These are phyloP conservation scores for Scaptomyza hsui DNA, from an alignment of 1,140 invertebrate genomes.

Conservation along the genomic window DNA sequence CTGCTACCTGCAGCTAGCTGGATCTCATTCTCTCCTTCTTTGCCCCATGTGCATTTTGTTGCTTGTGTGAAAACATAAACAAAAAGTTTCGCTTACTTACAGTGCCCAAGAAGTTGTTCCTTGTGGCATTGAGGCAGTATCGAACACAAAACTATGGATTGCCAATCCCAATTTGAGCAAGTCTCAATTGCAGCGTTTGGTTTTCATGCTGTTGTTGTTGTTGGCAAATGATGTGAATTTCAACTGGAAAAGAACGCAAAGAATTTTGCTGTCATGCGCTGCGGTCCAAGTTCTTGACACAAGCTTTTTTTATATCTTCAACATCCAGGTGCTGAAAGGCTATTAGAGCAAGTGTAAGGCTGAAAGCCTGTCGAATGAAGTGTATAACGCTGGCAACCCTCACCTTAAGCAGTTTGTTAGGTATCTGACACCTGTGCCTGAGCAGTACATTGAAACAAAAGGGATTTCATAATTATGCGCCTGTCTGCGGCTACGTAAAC, in stretches of 20 bases:
- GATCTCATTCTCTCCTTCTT: not conserved
- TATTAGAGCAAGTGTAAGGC: not conserved
- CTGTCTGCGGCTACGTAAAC: conserved; percentile 48
- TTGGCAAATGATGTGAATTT: conserved; percentile 41
- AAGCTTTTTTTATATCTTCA: conserved; percentile 10
- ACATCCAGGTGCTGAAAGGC: conserved; percentile 3
- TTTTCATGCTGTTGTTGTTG: conserved; percentile 40
- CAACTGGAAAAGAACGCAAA: conserved; percentile 38
- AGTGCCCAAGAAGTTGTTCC: conserved; percentile 50
- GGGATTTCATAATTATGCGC: conserved; percentile 68
- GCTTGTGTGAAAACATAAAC: conserved; percentile 70
- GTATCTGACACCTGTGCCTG: conserved; percentile 16
- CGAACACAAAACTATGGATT: conserved; percentile 18
- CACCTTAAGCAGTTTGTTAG: too few relatives aligned
- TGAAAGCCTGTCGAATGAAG: not conserved
- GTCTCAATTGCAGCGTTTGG: conserved; percentile 51
- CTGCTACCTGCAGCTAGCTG: conserved; percentile 51
- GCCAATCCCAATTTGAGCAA: conserved; percentile 17
- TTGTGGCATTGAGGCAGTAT: not conserved
- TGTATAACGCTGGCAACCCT: too few relatives aligned
- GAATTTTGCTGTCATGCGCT: conserved; percentile 69
- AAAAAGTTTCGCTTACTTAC: conserved; percentile 73
- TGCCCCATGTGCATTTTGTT: conserved; percentile 60
- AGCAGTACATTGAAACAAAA: conserved; percentile 31
- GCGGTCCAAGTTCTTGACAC: conserved; percentile 42